Percentiles rank a stretch among this genome's conserved stretches.
Conservation (phyloP, 2,797 vertebrate genomes). For the Sebastolobus alascanus region DNA sequence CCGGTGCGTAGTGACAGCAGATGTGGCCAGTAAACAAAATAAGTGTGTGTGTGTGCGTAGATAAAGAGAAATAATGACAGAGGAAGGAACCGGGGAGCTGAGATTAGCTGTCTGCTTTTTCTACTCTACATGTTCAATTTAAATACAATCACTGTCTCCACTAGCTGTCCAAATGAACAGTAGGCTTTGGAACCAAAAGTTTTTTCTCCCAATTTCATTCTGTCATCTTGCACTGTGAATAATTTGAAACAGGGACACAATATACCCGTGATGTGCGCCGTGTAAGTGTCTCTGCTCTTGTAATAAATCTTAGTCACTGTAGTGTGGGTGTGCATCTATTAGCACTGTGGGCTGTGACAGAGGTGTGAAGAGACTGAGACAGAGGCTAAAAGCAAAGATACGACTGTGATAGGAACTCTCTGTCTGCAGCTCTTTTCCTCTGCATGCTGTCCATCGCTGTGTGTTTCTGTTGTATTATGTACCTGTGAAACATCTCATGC, state of each 20-base stretch:
- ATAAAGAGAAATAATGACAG: conserved; percentile 1
- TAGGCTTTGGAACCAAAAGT: conserved; percentile 14
- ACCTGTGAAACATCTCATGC: neutral
- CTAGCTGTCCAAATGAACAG: conserved; percentile 6
- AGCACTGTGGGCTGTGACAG: conserved; percentile 71
- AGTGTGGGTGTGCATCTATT: conserved; percentile 80
- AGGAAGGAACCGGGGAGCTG: neutral
- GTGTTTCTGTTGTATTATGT: conserved; percentile 1
- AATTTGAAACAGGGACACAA: conserved; percentile 73
- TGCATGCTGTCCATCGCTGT: neutral
- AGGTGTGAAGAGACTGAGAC: conserved; percentile 72
- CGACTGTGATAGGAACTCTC: conserved; percentile 37
- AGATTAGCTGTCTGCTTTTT: conserved; percentile 16
- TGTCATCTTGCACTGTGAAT: conserved; percentile 59
- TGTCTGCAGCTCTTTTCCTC: neutral
- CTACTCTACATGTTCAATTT: neutral
- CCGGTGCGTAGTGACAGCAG: neutral
- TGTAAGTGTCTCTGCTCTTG: conserved; percentile 70
- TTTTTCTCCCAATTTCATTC: conserved; percentile 28
- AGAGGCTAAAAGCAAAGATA: conserved; percentile 68
- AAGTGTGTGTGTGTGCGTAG: neutral
- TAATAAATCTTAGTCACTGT: conserved; percentile 73
- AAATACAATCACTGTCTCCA: conserved; percentile 10
- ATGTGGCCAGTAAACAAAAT: neutral
- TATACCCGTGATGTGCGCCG: conserved; percentile 73